Evolutionary conservation across 2,797 vertebrate species (phyloP).

Genomic region (Pantherophis vulpinus): DNA sequence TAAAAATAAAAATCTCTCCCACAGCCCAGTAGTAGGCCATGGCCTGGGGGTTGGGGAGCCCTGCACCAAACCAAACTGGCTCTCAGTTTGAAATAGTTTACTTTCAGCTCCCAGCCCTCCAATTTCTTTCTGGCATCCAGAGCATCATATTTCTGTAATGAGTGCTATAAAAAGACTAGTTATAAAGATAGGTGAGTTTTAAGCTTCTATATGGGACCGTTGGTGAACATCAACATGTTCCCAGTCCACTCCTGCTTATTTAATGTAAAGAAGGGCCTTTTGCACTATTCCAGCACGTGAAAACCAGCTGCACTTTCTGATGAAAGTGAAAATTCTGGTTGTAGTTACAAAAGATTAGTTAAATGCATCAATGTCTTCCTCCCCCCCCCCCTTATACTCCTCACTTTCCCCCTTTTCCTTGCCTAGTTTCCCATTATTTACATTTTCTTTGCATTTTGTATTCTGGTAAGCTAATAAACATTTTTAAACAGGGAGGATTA

Average conservation of each 20-base stretch:
- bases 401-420: background rate
- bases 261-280: background rate
- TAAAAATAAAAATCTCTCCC: too few relatives aligned
- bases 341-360: background rate
- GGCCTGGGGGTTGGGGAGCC: too few relatives aligned
- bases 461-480: background rate
- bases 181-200: background rate
- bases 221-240: background rate
- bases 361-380: background rate
- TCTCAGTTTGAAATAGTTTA: background rate
- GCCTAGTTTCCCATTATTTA: background rate
- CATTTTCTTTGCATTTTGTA: background rate
- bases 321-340: background rate
- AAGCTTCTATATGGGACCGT: background rate
- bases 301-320: background rate
- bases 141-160: background rate
- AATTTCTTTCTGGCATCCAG: background rate
- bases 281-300: background rate
- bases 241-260: background rate
- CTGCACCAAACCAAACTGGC: too few relatives aligned
- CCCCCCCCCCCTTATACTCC: background rate
- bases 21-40: too few relatives aligned
- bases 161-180: background rate
- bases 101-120: background rate
- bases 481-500: background rate